phyloP scores from a whole-genome alignment of 2,888 invertebrate genomes.

The Trachelus tabidus region DNA sequence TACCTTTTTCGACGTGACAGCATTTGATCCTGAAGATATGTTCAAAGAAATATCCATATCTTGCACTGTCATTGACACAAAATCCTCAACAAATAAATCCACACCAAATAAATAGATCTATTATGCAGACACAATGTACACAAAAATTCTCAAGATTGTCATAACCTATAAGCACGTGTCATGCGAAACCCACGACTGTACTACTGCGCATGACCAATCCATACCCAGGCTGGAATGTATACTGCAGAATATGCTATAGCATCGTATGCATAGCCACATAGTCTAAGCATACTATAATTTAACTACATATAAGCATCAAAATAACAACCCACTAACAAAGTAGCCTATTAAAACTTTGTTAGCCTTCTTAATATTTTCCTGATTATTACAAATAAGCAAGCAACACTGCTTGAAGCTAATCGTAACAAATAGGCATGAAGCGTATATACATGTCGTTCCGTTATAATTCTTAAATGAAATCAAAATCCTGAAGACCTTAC shows the following conservation, averaged over 20 bases:
- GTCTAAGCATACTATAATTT: background rate
- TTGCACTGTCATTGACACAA: slow-evolving; percentile 42
- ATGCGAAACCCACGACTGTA: background rate
- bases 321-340: background rate
- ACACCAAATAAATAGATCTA: background rate
- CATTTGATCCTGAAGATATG: slow-evolving; percentile 38
- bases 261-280: background rate
- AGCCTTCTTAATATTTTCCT: background rate
- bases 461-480: background rate
- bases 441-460: background rate
- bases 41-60: slow-evolving; percentile 59
- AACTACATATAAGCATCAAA: background rate
- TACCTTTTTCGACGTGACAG: slow-evolving; percentile 37
- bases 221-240: background rate
- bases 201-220: slow-evolving; percentile 25
- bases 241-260: background rate
- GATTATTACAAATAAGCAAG: background rate
- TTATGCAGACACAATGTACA: background rate
- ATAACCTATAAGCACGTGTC: slow-evolving; percentile 31
- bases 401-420: background rate
- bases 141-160: background rate
- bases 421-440: background rate
- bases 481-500: background rate
- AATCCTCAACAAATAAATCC: background rate
- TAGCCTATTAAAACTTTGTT: background rate